Evolutionary conservation across 2,888 invertebrate genomes (phyloP).

Genomic region (Polydrusus cervinus): DNA sequence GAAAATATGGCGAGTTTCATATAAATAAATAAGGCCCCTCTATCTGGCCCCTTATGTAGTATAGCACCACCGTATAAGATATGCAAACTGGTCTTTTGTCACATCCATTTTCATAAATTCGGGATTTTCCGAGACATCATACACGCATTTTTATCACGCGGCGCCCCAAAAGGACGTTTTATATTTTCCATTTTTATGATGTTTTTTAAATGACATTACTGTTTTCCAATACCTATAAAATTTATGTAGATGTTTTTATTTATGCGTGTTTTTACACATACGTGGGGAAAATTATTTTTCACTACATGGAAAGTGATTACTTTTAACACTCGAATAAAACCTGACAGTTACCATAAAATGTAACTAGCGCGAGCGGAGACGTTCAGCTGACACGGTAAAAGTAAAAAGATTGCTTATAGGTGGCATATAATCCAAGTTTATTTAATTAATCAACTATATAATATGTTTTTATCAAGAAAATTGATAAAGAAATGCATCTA

Average conservation of each 20-base stretch:
- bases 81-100: conserved; percentile 68
- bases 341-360: too few species aligned
- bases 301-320: too few species aligned
- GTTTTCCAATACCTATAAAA: conserved; percentile 32
- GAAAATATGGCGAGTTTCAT: conserved; percentile 57
- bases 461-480: too few species aligned
- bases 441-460: too few species aligned
- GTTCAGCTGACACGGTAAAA: too few species aligned
- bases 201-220: conserved; percentile 41
- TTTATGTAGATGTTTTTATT: conserved; percentile 2
- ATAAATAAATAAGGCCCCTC: conserved; percentile 57
- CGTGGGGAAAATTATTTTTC: too few species aligned
- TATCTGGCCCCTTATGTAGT: conserved; percentile 53
- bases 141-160: conserved; percentile 56
- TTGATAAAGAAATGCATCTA: too few species aligned
- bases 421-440: too few species aligned
- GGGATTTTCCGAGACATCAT: conserved; percentile 62
- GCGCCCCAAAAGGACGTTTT: conserved; percentile 30
- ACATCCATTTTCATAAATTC: conserved; percentile 66
- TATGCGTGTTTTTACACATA: not conserved
- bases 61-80: conserved; percentile 60
- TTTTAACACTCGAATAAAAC: too few species aligned
- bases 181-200: conserved; percentile 47
- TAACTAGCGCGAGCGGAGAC: too few species aligned
- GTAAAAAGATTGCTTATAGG: too few species aligned